Evolutionary conservation across 2,113 vertebrate genomes (phyloP), one percentile per base, ranked within the genome.

Genomic region (Melospiza georgiana): DNA sequence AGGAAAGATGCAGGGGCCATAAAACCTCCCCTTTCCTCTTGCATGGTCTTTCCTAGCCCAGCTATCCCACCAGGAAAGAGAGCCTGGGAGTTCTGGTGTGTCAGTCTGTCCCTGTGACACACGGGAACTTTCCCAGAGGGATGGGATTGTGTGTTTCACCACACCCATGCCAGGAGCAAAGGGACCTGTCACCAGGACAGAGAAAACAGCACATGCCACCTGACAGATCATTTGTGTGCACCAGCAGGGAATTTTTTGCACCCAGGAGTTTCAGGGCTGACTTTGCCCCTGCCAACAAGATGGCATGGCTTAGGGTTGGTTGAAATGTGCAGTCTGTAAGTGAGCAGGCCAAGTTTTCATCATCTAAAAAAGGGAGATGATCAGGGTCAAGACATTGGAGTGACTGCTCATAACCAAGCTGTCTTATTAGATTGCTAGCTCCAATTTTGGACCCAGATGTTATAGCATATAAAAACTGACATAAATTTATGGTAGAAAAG

Each of bases 391-490:
- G 93, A 73, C 49, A 46, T 35, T 62, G 89, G 67, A 94, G 54
- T 85, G 84, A 91, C 69, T 89, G 73, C 41, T 93, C 84, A 85
- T 76, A 94, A 94, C 58, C 30, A 79, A 90, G 49, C 41, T 90
- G 80, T 92, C 94, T 87, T 84, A 78, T 39, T 81, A 89, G 83
- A 94, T 87, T 68, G 58, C 59, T 92, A 84, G 49, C 76, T 94
- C 83, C 21, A 68, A 13, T 75, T 92, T 87, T 91, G 78, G 83
- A 27, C 73, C 77, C 88, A 87, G 80, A 84, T 92, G 59, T 88
- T 95, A 49, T 22, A 90, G 51, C n/a, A 68, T 92, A 95, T 89
- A 94, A 92, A 93, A 90, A 25, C 65, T 79, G 88, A 92, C 93
- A 95, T 23, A 85, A 84, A 90, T 94, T 90, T 87, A 69, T 65